A percentile compares a stretch with the other conserved stretches of the same genome.
These are phyloP conservation scores for Dexiosoma caninum DNA, from an alignment of 2,888 invertebrate genomes.

Conservation along the genomic window DNA sequence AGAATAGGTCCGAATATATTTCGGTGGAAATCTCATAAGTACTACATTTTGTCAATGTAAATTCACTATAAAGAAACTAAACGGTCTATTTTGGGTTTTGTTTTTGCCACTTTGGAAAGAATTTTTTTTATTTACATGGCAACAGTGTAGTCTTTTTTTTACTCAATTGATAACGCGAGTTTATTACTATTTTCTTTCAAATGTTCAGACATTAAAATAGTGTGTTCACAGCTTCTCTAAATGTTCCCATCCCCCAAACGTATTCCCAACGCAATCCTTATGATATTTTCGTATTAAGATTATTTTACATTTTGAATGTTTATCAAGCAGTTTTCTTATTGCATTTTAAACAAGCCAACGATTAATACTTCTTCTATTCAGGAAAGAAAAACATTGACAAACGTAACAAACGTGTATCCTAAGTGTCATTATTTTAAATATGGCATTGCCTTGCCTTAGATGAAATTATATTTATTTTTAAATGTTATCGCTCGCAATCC, in stretches of 20 bases:
- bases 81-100: too few species aligned
- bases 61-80: too few species aligned
- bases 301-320: constrained; percentile 24
- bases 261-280: background rate
- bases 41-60: too few species aligned
- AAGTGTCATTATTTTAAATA: constrained; percentile 62
- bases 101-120: too few species aligned
- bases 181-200: background rate
- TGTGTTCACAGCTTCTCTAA: constrained; percentile 15
- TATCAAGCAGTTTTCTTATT: background rate
- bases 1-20: too few species aligned
- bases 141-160: constrained; percentile 11
- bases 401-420: constrained; percentile 31
- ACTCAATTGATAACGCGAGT: background rate
- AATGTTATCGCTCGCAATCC: constrained; percentile 36
- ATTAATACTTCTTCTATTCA: background rate
- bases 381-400: background rate
- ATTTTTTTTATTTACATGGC: background rate
- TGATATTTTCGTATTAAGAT: constrained; percentile 14
- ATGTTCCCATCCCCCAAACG: constrained; percentile 10
- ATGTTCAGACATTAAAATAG: background rate
- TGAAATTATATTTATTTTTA: constrained; percentile 27
- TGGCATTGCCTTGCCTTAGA: constrained; percentile 55
- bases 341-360: background rate
- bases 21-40: too few species aligned